Evolutionary conservation across 2,797 vertebrate species (phyloP).

Genomic region (Sebastes taczanowskii): DNA sequence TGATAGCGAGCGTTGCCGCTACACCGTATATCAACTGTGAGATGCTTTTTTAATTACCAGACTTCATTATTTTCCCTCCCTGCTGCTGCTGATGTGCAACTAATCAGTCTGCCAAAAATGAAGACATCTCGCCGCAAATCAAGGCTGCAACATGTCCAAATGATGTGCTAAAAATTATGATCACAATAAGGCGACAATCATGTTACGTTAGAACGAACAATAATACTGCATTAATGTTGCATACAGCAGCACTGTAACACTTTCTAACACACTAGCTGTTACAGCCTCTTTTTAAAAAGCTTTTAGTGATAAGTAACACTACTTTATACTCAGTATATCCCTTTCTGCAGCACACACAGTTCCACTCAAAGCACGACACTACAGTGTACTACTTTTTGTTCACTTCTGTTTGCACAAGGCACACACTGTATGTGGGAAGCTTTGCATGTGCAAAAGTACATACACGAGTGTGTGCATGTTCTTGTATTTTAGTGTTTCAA

Average conservation of each 20-base stretch:
- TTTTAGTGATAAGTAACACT: not conserved
- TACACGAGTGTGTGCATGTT: slow-evolving; percentile 1
- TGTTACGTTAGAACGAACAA: not conserved
- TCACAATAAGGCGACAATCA: not conserved
- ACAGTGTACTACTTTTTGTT: not conserved
- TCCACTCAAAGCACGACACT: not conserved
- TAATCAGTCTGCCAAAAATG: slow-evolving; percentile 8
- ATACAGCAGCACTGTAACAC: not conserved
- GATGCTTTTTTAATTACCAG: slow-evolving; percentile 23
- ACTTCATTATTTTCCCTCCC: slow-evolving; percentile 5
- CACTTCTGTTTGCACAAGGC: not conserved
- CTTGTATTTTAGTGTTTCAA: slow-evolving; percentile 4
- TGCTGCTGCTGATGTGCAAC: slow-evolving; percentile 7
- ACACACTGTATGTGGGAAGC: not conserved
- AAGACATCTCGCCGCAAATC: not conserved
- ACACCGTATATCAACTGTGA: slow-evolving; percentile 6
- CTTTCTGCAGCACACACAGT: not conserved
- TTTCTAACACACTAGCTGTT: not conserved
- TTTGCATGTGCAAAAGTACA: not conserved
- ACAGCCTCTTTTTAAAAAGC: not conserved
- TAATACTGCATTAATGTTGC: not conserved
- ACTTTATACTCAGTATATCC: not conserved
- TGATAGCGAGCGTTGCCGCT: slow-evolving; percentile 17
- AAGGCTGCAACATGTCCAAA: slow-evolving; percentile 2
- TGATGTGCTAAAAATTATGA: not conserved